phyloP scores from a whole-genome alignment of 2,888 invertebrate genomes.

The Meganola albula region DNA sequence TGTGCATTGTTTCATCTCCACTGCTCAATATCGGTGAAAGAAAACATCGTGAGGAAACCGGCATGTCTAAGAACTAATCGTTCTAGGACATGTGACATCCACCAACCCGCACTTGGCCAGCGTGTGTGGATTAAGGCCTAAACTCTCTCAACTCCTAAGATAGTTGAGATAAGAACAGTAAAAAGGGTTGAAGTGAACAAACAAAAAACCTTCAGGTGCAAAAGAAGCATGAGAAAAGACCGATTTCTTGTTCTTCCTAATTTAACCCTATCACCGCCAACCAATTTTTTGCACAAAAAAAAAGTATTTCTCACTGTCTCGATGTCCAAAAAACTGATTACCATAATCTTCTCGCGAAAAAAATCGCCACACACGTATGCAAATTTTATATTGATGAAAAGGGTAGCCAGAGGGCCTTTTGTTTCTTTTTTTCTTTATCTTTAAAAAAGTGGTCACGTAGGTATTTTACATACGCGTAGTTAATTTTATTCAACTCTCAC shows the following conservation, averaged over 20 bases:
- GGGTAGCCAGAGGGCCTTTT: conserved; percentile 42
- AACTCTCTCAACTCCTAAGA: too few relatives aligned
- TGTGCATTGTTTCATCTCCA: too few relatives aligned
- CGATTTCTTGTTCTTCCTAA: conserved; percentile 20
- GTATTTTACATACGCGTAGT: conserved; percentile 44
- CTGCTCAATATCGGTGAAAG: too few relatives aligned
- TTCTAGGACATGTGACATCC: too few relatives aligned
- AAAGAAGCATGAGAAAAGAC: conserved; percentile 24
- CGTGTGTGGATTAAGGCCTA: too few relatives aligned
- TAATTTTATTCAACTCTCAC: conserved; percentile 68
- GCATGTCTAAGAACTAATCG: too few relatives aligned
- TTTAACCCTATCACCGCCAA: conserved; percentile 30
- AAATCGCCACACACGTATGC: conserved; percentile 69
- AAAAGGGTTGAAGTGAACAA: too few relatives aligned
- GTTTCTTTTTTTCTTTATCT: conserved; percentile 41
- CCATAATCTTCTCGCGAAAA: conserved; percentile 65
- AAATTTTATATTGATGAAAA: conserved; percentile 51
- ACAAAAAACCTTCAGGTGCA: too few relatives aligned
- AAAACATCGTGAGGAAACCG: too few relatives aligned
- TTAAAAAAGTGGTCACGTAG: conserved; percentile 69
- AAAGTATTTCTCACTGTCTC: conserved; percentile 36
- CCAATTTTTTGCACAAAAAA: conserved; percentile 44
- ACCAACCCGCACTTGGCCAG: too few relatives aligned
- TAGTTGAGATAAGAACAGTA: too few relatives aligned
- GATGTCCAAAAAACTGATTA: conserved; percentile 71